Conservation (phyloP, 2,113 vertebrate species). For the Colinus virginianus region DNA sequence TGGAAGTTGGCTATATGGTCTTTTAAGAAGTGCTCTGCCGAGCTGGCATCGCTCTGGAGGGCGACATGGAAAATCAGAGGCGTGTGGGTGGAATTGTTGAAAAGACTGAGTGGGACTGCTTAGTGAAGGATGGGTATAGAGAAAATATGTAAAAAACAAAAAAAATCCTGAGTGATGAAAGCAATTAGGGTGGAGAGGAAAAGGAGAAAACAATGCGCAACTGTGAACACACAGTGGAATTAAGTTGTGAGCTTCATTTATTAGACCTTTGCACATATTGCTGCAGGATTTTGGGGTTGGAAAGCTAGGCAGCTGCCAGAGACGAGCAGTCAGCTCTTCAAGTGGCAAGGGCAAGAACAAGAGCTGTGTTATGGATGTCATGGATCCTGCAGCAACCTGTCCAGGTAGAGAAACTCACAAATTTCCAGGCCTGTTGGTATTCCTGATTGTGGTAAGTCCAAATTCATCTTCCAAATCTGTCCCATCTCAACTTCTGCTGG, state of each 20-base stretch:
- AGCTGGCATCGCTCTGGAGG: neutral
- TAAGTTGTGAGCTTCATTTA: neutral
- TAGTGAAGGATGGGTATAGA: neutral
- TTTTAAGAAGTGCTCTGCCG: neutral
- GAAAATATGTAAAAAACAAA: neutral
- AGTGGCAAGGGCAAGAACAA: no score
- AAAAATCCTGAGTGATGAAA: neutral
- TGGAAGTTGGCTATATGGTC: accelerated
- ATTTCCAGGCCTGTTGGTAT: neutral
- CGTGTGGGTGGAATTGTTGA: neutral
- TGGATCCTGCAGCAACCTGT: neutral
- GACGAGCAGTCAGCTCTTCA: neutral
- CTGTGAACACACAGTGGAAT: neutral
- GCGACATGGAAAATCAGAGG: neutral
- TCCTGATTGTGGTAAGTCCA: neutral
- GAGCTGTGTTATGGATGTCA: neutral
- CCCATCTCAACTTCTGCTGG: neutral
- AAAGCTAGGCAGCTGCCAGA: neutral
- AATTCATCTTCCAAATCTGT: neutral
- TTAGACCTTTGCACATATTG: neutral
- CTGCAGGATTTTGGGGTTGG: neutral
- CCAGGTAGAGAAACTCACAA: neutral
- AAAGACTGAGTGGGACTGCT: neutral
- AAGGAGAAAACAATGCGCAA: neutral
- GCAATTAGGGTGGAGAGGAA: neutral